Conservation (phyloP, 2,888 invertebrate species). For the Aleiodes leptofemur region DNA sequence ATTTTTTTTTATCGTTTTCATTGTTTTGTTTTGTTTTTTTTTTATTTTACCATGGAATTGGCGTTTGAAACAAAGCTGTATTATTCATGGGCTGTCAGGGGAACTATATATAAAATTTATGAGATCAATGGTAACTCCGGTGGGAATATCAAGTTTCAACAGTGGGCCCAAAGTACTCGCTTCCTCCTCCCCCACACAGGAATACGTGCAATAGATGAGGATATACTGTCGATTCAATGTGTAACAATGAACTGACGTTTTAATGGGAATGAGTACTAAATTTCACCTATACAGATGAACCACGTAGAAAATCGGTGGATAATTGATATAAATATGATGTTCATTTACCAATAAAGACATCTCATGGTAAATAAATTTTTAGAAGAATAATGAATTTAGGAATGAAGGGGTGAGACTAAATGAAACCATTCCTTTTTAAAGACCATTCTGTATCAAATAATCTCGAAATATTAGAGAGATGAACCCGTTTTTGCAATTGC, state of each 20-base stretch:
- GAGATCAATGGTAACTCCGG: conserved; percentile 40
- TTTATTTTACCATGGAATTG: not conserved
- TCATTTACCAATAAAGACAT: no score
- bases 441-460: no score
- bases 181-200: no score
- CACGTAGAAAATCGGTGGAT: not conserved
- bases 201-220: conserved; percentile 1
- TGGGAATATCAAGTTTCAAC: conserved; percentile 31
- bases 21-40: no score
- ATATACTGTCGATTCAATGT: conserved; percentile 22
- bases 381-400: no score
- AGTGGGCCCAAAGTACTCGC: conserved; percentile 20
- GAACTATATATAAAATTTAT: conserved; percentile 40
- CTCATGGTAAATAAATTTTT: no score
- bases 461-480: no score
- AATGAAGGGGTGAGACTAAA: no score
- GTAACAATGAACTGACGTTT: conserved; percentile 16
- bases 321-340: not conserved
- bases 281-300: not conserved
- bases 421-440: no score
- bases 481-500: no score
- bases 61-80: not conserved
- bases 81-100: conserved; percentile 29
- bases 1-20: not conserved
- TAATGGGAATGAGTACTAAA: not conserved